Conservation (phyloP, 2,797 vertebrate species). For the Harpagifer antarcticus region DNA sequence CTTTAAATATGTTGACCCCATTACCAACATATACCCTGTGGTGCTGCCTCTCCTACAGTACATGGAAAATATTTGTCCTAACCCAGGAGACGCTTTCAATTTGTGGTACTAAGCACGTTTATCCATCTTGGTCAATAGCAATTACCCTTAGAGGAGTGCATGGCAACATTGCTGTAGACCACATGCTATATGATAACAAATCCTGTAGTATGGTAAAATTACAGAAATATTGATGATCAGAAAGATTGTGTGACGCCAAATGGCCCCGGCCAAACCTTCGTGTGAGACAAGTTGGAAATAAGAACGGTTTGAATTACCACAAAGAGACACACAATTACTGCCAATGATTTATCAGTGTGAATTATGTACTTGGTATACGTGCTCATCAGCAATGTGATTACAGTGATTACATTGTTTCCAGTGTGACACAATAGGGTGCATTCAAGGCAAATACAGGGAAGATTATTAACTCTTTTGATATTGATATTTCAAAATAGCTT, state of each 20-base stretch:
- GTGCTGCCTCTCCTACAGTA: constrained; percentile 22
- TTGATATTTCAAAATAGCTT: constrained; percentile 30
- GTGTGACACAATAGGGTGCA: background rate
- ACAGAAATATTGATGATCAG: background rate
- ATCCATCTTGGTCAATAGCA: constrained; percentile 48
- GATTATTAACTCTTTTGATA: constrained; percentile 9
- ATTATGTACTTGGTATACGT: background rate
- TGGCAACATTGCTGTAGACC: background rate
- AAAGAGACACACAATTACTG: background rate
- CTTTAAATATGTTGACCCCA: constrained; percentile 57
- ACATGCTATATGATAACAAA: background rate
- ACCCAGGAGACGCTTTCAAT: constrained; percentile 30
- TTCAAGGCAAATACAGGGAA: background rate
- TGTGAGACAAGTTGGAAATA: no score
- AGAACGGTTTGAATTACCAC: background rate
- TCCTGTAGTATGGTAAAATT: background rate
- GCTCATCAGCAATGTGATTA: background rate
- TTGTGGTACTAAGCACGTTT: constrained; percentile 41
- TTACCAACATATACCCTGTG: constrained; percentile 22
- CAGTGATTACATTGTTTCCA: background rate
- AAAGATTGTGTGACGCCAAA: background rate
- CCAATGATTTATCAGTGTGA: background rate
- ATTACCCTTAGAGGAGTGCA: constrained; percentile 23
- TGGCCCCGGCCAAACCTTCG: no score
- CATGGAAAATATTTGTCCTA: constrained; percentile 47